Percentiles rank a stretch among this genome's conserved stretches.
phyloP scores from a whole-genome alignment of 1,140 invertebrate genomes.

The Cryptotermes secundus region DNA sequence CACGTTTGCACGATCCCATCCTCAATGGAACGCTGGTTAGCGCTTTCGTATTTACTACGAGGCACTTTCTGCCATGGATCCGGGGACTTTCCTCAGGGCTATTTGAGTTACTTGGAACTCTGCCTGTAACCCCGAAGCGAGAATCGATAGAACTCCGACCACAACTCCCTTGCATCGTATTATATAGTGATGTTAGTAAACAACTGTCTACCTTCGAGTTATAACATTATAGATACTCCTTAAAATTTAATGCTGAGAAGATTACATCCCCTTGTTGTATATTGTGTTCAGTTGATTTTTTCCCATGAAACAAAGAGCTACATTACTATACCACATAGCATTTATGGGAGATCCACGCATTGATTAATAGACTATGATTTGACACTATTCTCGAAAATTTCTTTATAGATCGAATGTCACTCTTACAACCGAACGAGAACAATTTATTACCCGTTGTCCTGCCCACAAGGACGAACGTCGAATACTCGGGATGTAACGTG shows the following conservation, averaged over 20 bases:
- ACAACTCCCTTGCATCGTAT: not conserved
- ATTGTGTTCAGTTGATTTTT: no score
- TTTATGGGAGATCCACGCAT: no score
- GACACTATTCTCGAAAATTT: no score
- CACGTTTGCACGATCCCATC: slow-evolving; percentile 28
- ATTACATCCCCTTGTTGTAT: no score
- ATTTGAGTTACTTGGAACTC: slow-evolving; percentile 28
- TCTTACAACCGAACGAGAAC: no score
- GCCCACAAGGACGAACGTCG: no score
- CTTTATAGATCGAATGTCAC: no score
- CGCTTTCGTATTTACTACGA: slow-evolving; percentile 18
- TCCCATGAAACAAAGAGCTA: no score
- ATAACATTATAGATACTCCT: not conserved
- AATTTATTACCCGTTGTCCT: no score
- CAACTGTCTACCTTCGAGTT: not conserved
- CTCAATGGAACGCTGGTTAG: not conserved
- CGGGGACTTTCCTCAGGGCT: slow-evolving; percentile 36
- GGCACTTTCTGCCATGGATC: slow-evolving; percentile 35
- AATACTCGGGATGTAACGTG: no score
- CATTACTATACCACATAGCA: no score
- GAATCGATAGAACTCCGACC: not conserved
- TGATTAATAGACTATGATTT: no score
- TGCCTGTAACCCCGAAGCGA: slow-evolving; percentile 24
- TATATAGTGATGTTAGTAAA: not conserved
- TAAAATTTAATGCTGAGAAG: not conserved